Evolutionary conservation across 2,797 vertebrate species (phyloP), one percentile per base, ranked within the genome.

Genomic region (Paedocypris micromegethes): DNA sequence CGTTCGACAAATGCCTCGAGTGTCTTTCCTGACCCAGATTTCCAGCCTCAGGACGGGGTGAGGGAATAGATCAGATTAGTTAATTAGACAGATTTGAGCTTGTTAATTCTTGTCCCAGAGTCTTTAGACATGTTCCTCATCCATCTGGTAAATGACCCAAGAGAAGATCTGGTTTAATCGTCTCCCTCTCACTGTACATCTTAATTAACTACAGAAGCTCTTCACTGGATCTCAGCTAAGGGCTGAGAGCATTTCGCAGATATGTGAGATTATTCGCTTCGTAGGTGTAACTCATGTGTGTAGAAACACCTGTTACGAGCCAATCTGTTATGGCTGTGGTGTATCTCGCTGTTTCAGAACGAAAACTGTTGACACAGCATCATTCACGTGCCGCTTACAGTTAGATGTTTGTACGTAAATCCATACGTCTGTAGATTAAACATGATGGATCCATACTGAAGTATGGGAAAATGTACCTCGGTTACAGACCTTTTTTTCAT

Each of bases 101-200:
- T 75, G 74, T 85, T 86, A 54, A 8, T 76, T 82, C 73, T 78
- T 80, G 83, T 85, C 73, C 69, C 59, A 64, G 62, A 80, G 65
- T 68, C 62, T 39, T 4, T n/a, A 23, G 60, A 75, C 65, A 42
- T 72, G 70, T 38, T 51, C 68, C 76, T 73, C 68, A 80, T 66
- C 83, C 76, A 81, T 80, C 80, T 75, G 81, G 81, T 80, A 79
- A 83, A 85, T 80, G 73, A 83, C 81, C 81, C 80, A 66, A 56
- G 74, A 72, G 70, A 76, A 76, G 66, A 71, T 46, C 65, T 59
- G 69, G 74, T 83, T 85, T 86, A 82, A 83, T 83, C 82, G 70
- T 74, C 71, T 78, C 79, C 77, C 81, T 75, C 79, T 75, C 68
- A 77, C 82, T 80, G 78, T 81, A 82, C 61, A 75, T 86, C 84